These are phyloP conservation scores for Phocides pigmalion DNA, from an alignment of 1,140 invertebrate genomes.

Conservation along the genomic window DNA sequence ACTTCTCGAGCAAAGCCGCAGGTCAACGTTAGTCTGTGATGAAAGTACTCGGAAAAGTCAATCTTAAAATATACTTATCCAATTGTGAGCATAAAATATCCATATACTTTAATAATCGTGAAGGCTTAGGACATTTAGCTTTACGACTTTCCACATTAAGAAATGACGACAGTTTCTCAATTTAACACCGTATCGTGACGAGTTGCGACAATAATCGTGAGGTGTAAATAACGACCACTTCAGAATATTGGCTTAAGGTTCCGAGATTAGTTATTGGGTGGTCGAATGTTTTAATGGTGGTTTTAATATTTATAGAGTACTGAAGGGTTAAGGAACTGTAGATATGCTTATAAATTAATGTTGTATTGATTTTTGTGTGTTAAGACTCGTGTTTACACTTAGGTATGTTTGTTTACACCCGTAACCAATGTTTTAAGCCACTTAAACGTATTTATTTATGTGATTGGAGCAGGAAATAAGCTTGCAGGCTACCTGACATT, in stretches of 20 bases:
- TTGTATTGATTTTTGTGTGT: slow-evolving; percentile 4
- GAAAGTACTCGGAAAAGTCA: too few species aligned
- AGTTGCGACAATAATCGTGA: slow-evolving; percentile 39
- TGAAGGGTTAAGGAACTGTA: slow-evolving; percentile 45
- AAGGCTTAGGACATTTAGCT: neutral
- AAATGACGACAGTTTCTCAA: slow-evolving; percentile 19
- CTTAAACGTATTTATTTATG: too few species aligned
- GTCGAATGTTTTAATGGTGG: slow-evolving; percentile 59
- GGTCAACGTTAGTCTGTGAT: too few species aligned
- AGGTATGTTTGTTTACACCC: too few species aligned
- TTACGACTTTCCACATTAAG: slow-evolving; percentile 18
- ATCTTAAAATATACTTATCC: neutral
- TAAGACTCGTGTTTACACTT: too few species aligned
- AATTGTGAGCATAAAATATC: neutral
- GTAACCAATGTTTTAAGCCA: too few species aligned
- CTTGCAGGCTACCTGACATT: too few species aligned
- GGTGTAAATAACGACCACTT: slow-evolving; percentile 37
- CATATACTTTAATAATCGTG: slow-evolving; percentile 10
- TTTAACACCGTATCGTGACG: neutral
- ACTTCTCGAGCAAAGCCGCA: too few species aligned
- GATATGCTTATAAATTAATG: slow-evolving; percentile 12
- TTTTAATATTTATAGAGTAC: slow-evolving; percentile 58
- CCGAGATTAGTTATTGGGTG: slow-evolving; percentile 63
- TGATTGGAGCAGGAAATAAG: too few species aligned
- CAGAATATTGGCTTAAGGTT: slow-evolving; percentile 47